These are phyloP conservation scores for Pangasius larnaudii DNA, from an alignment of 2,797 vertebrate species.

Conservation along the genomic window DNA sequence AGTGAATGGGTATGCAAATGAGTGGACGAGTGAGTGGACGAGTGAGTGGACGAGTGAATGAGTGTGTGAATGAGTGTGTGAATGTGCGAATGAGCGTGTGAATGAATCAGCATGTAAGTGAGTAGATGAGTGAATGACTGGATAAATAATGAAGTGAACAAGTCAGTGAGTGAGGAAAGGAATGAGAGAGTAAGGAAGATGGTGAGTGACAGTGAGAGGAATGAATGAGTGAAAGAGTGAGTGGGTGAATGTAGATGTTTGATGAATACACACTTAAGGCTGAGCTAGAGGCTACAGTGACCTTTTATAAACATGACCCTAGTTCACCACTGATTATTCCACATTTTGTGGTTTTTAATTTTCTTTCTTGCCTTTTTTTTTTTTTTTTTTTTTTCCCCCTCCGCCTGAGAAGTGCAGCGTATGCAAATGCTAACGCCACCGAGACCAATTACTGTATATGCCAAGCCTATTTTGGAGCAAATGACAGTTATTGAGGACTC, in stretches of 20 bases:
- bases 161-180: not conserved
- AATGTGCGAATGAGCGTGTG: not conserved
- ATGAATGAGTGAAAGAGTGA: conserved; percentile 4
- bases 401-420: conserved; percentile 29
- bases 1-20: too few species aligned
- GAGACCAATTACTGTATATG: conserved; percentile 57
- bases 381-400: not conserved
- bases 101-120: not conserved
- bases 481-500: conserved; percentile 44
- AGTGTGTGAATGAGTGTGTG: not conserved
- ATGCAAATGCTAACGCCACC: conserved; percentile 52
- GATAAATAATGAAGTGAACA: not conserved
- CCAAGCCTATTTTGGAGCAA: conserved; percentile 40
- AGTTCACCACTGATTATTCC: conserved; percentile 43
- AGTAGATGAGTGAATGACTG: not conserved
- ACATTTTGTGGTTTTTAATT: not conserved
- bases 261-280: not conserved
- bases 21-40: too few species aligned
- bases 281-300: conserved; percentile 30
- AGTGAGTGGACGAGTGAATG: not conserved
- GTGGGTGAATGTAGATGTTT: not conserved
- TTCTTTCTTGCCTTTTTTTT: conserved; percentile 24
- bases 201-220: not conserved
- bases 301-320: conserved; percentile 34
- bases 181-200: not conserved